phyloP scores from a whole-genome alignment of 2,113 vertebrate genomes.

The Uria lomvia region DNA sequence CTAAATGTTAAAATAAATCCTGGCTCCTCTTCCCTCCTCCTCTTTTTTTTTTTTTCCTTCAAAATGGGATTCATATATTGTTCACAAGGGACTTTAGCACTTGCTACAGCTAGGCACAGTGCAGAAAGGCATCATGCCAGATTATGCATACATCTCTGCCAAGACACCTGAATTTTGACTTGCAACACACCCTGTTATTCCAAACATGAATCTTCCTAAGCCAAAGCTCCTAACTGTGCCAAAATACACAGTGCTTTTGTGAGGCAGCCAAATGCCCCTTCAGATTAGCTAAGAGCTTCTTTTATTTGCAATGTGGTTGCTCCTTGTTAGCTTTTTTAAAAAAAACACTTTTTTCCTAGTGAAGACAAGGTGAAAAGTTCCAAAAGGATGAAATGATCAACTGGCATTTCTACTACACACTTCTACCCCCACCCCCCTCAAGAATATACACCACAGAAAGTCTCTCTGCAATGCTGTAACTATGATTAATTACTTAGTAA shows the following conservation, averaged over 20 bases:
- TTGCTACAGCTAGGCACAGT: conserved; percentile 48
- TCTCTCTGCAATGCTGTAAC: neutral
- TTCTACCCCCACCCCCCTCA: neutral
- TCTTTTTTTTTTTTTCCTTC: neutral
- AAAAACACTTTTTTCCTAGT: neutral
- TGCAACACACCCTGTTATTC: conserved; percentile 47
- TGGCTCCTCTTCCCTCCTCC: conserved; percentile 14
- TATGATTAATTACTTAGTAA: neutral
- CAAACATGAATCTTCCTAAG: conserved; percentile 23
- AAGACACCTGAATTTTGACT: conserved; percentile 58
- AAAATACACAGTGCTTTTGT: conserved; percentile 34
- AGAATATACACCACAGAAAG: neutral
- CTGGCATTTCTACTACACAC: neutral
- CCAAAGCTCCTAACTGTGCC: conserved; percentile 37
- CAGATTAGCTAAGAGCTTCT: neutral
- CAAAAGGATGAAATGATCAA: neutral
- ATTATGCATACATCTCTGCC: conserved; percentile 1
- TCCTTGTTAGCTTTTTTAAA: neutral
- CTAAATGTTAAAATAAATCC: conserved; percentile 49
- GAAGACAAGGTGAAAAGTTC: neutral
- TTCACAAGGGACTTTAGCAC: conserved; percentile 30
- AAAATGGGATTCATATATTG: conserved; percentile 32
- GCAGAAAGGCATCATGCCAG: conserved; percentile 32
- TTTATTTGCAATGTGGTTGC: neutral
- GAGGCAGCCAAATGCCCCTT: conserved; percentile 36